A percentile compares a stretch with the other conserved stretches of the same genome.
phyloP scores from a whole-genome alignment of 2,113 vertebrate species.

The Balaeniceps rex region DNA sequence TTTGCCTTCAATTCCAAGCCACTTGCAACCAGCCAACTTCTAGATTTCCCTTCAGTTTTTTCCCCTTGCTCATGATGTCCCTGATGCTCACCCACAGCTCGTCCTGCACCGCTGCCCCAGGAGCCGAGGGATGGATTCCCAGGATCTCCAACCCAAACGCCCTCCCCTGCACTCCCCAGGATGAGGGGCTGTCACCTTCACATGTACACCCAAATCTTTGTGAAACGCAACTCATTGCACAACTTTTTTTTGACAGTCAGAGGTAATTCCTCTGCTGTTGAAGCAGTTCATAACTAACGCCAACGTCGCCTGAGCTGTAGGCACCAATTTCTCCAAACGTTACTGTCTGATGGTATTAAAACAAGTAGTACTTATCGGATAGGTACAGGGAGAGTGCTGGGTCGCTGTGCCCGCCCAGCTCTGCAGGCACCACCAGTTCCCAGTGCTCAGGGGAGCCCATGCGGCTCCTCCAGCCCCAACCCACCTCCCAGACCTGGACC shows the following conservation, averaged over 20 bases:
- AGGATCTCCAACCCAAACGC: background rate
- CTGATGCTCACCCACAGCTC: too few relatives aligned
- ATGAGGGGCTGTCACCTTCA: too few relatives aligned
- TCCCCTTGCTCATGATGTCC: background rate
- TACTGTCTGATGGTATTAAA: background rate
- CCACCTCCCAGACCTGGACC: background rate
- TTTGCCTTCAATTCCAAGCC: background rate
- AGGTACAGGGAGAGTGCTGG: background rate
- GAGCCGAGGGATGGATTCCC: background rate
- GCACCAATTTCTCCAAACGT: background rate
- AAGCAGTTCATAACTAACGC: background rate
- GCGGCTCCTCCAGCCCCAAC: background rate
- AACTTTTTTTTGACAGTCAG: background rate
- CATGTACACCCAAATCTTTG: accelerated
- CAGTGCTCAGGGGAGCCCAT: background rate
- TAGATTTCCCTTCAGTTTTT: background rate
- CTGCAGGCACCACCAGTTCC: background rate
- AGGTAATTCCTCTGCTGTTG: background rate
- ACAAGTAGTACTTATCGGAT: accelerated
- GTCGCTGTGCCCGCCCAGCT: background rate
- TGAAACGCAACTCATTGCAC: background rate
- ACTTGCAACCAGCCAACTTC: background rate
- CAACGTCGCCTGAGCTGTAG: background rate
- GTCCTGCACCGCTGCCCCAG: background rate
- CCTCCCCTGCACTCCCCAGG: background rate